Base-by-base conservation (phyloP, 2,113 vertebrate genomes). In the Coptodon rendalli region DNA sequence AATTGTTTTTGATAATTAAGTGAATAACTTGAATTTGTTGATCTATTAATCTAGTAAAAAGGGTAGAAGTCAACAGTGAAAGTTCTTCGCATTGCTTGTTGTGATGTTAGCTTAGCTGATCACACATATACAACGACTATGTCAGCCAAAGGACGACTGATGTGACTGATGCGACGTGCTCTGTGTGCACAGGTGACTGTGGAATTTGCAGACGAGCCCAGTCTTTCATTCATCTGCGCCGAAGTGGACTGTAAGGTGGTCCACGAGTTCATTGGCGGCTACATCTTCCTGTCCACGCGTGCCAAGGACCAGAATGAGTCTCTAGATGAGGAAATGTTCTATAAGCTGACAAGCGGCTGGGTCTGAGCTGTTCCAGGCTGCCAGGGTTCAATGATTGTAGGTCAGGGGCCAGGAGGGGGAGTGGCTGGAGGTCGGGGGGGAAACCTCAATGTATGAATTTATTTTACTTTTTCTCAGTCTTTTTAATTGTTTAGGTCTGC, bases 261-360 rank as follows among this genome's bases (percentile, higher is more conserved):
- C 31, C 99, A 99, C 38, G 99, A 99, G 94, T 99, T 99, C 95
- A 99, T 99, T 5, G 98, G 99, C 0, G 99, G 98, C 80, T 99
- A 99, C 96, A 99, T 99, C 95, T 99, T 99, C 95, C 91, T 99
- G 89, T 99, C 98, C 5, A 99, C 99, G 0, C 96, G 99, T 4
- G 98, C 99, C 27, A 99, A 99, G 95, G 98, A 99, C 94, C 99
- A 99, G 96, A 99, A 99, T 14, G 99, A 99, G 96, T 99, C 98
- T 82, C 95, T 99, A 89, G 99, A 99, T 0, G 99, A 99, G 92
- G 99, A 99, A 96, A 99, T 99, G 98, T 99, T 99, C 97, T 99
- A 99, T 96, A 99, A 99, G 97, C 98, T 99, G 92, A 99, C 98
- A 95, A 99, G 99, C 3, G 99, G 99, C 54, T 99, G 98, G 98